Conservation (phyloP, 2,888 invertebrate genomes). For the Leptothorax acervorum region DNA sequence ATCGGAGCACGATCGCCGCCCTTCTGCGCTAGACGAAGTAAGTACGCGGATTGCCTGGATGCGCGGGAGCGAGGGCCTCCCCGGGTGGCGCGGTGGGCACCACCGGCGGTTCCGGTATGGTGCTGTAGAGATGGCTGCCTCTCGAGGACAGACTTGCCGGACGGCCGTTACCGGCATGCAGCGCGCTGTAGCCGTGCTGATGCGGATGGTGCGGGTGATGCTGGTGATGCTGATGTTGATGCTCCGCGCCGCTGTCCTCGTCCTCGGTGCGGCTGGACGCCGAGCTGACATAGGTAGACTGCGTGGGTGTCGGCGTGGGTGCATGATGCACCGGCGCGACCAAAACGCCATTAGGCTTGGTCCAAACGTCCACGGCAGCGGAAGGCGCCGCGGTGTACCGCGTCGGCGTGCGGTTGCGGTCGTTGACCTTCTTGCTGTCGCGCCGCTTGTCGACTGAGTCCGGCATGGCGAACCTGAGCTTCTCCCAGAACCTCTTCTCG, state of each 20-base stretch:
- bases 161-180: slow-evolving; percentile 78
- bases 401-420: slow-evolving; percentile 87
- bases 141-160: slow-evolving; percentile 83
- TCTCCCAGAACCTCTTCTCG: slow-evolving; percentile 95
- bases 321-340: slow-evolving; percentile 85
- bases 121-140: slow-evolving; percentile 84
- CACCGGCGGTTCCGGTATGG: slow-evolving; percentile 83
- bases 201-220: slow-evolving; percentile 86
- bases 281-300: slow-evolving; percentile 88
- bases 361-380: slow-evolving; percentile 89
- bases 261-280: slow-evolving; percentile 88
- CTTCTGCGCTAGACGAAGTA: slow-evolving; percentile 80
- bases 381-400: slow-evolving; percentile 92
- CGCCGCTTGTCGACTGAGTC: slow-evolving; percentile 88
- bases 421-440: slow-evolving; percentile 86
- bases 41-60: slow-evolving; percentile 84
- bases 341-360: slow-evolving; percentile 86
- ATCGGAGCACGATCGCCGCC: slow-evolving; percentile 55
- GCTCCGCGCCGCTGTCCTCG: slow-evolving; percentile 88
- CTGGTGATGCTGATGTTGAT: slow-evolving; percentile 86
- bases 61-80: slow-evolving; percentile 69
- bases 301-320: slow-evolving; percentile 89
- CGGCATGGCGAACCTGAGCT: slow-evolving; percentile 91
- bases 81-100: slow-evolving; percentile 76
- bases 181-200: slow-evolving; percentile 85